Evolutionary conservation across 2,113 vertebrate genomes (phyloP), one percentile per base, ranked within the genome.

Genomic region (Pseudorectes ferrugineus): DNA sequence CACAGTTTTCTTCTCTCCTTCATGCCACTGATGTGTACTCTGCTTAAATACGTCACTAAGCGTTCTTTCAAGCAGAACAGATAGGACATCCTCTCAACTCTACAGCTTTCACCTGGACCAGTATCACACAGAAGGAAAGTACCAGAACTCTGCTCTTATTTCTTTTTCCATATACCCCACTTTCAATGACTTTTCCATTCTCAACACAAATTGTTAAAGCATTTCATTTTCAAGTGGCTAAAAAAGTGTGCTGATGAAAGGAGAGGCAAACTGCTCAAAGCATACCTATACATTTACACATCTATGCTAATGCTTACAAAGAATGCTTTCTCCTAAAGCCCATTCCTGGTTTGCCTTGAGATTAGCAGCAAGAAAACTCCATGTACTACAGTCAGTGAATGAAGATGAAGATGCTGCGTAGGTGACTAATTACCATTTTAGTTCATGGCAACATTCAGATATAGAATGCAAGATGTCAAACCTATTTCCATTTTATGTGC

Each of bases 351-450:
- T 72, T 93, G 65, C 83, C 91, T 93, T 58, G 70, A 97, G 91
- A 57, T 36, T 35, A 88, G 43, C 91, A 93, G 77, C 62, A 82
- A 84, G 76, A 89, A 92, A 96, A 88, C 33, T 45, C 59, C n/a
- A 42, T 6, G 33, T 91, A 88, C 66, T 73, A 85, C 72, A 92
- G 88, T 51, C 51, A 94, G 73, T 70, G 82, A 97, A 91, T 52
- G 82, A 95, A 92, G 88, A 94, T 52, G 80, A 95, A 92, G 93
- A 95, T 72, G 84, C n/a, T 86, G 70, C 0, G 49, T 92, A 91
- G 96, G 88, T 96, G 89, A 97, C 97, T 93, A 95, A 95, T 96
- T 89, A 88, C 76, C 80, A 88, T 85, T 52, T 90, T 91, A 88
- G 88, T 90, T 93, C 71, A 78, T 65, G 61, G 48, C 6, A 2